phyloP scores from a whole-genome alignment of 2,113 vertebrate species.

The Hylia prasina region DNA sequence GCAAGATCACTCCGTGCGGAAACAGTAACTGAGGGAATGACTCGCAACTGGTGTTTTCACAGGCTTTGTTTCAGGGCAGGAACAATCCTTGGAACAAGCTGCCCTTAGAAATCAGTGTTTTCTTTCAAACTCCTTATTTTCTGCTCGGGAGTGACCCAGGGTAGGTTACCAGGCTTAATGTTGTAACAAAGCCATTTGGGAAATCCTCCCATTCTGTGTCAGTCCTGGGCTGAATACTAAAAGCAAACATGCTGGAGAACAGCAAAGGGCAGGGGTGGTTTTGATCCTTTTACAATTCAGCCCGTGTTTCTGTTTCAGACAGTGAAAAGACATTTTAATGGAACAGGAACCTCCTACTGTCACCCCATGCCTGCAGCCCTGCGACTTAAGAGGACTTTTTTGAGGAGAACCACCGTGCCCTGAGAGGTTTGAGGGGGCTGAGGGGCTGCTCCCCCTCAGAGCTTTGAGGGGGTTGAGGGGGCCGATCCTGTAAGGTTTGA shows the following conservation, averaged over 20 bases:
- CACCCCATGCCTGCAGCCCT: neutral
- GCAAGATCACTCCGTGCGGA: neutral
- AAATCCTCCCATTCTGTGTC: neutral
- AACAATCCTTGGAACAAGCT: neutral
- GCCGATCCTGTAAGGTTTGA: neutral
- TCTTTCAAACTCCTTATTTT: neutral
- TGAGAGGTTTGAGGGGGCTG: neutral
- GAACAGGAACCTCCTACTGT: neutral
- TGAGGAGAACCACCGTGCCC: neutral
- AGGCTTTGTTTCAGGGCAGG: neutral
- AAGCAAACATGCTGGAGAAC: neutral
- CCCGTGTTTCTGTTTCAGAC: neutral
- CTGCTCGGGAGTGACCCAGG: neutral
- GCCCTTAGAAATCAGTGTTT: neutral
- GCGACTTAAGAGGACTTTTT: neutral
- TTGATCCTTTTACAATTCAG: neutral
- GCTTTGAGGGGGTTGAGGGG: neutral
- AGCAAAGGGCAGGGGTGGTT: neutral
- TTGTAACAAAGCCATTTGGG: conserved; percentile 1
- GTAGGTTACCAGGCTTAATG: neutral
- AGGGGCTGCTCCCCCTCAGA: neutral
- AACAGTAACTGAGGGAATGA: neutral
- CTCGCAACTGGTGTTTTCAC: neutral
- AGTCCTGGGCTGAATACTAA: neutral
- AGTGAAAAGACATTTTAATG: neutral